A percentile compares a stretch with the other conserved stretches of the same genome.
phyloP scores from a whole-genome alignment of 2,113 vertebrate genomes.

The Psilopsiagon aymara region DNA sequence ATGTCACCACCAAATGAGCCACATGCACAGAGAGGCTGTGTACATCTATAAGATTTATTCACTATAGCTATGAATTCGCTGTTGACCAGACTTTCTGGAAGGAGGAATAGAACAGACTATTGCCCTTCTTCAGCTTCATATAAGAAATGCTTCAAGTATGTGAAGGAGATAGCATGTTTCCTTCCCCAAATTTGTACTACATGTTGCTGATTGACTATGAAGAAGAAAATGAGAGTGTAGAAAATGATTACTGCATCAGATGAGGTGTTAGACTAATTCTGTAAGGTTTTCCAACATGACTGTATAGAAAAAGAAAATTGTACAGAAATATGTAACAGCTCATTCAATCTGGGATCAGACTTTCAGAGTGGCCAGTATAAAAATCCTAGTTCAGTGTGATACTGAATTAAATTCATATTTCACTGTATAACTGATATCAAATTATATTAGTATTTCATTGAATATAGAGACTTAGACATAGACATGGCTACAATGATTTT shows the following conservation, averaged over 20 bases:
- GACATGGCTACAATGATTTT: background rate
- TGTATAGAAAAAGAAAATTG: background rate
- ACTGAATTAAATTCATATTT: background rate
- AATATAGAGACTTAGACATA: background rate
- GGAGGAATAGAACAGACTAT: accelerated
- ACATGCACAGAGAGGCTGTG: background rate
- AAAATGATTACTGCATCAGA: background rate
- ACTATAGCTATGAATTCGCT: background rate
- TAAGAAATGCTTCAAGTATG: background rate
- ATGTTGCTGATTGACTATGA: background rate
- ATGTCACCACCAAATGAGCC: background rate
- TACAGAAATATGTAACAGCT: background rate
- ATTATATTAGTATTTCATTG: background rate
- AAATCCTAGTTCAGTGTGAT: background rate
- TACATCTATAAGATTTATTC: background rate
- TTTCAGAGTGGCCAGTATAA: background rate
- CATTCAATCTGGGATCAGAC: background rate
- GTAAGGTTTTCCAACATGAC: accelerated
- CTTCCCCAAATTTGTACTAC: background rate
- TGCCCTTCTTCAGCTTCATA: background rate
- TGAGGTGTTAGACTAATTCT: background rate
- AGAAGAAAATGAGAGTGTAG: background rate
- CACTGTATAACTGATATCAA: background rate
- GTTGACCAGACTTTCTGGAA: background rate
- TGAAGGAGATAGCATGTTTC: background rate